phyloP scores from a whole-genome alignment of 2,888 invertebrate genomes.

The Euzophera pinguis region DNA sequence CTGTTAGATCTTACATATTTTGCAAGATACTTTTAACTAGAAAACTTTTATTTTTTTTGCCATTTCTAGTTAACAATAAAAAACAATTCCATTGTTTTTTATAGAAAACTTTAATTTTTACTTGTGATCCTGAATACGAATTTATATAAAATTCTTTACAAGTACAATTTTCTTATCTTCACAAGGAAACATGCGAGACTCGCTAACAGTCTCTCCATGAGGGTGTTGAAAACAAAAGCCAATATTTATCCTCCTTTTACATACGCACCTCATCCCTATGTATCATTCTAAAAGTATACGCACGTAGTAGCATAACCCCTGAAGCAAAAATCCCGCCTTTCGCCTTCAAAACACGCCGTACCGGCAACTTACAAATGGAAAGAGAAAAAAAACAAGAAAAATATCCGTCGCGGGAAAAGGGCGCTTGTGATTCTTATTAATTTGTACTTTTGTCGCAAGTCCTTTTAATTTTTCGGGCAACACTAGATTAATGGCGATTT shows the following conservation, averaged over 20 bases:
- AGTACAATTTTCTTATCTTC: too few species aligned
- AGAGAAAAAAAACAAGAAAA: conserved; percentile 10
- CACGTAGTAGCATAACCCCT: background rate
- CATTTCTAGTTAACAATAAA: too few species aligned
- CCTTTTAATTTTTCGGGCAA: conserved; percentile 55
- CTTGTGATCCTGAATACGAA: too few species aligned
- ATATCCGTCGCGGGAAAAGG: conserved; percentile 3
- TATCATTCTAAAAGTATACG: background rate
- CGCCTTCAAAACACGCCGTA: background rate
- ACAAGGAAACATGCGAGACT: too few species aligned
- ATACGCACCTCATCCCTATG: background rate
- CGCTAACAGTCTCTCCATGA: too few species aligned
- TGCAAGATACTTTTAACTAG: too few species aligned
- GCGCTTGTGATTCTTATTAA: conserved; percentile 57
- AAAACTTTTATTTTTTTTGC: too few species aligned
- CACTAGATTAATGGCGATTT: conserved; percentile 58
- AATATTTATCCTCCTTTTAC: background rate
- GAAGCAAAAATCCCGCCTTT: background rate
- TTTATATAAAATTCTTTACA: too few species aligned
- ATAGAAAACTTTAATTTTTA: too few species aligned
- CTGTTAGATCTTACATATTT: too few species aligned
- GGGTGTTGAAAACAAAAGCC: background rate
- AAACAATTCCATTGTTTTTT: too few species aligned
- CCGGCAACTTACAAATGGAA: conserved; percentile 5
- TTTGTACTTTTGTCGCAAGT: conserved; percentile 51